A percentile compares a stretch with the other conserved stretches of the same genome.
phyloP scores from a whole-genome alignment of 2,797 vertebrate genomes.

The Spinibarbus caldwelli region DNA sequence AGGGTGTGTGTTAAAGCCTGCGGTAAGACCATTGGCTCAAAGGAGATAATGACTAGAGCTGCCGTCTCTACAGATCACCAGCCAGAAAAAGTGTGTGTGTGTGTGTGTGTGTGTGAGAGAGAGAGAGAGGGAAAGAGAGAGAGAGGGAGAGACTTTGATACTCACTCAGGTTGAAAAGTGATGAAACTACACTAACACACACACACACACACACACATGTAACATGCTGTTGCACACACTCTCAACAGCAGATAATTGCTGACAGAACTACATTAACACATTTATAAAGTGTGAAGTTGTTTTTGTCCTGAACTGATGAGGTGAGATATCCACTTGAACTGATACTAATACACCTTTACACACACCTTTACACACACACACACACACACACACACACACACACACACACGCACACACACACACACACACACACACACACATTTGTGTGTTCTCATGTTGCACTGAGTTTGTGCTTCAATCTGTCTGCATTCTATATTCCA shows the following conservation, averaged over 20 bases:
- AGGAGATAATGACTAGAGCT: constrained; percentile 42
- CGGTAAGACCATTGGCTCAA: constrained; percentile 32
- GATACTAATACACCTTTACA: neutral
- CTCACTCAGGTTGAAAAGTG: constrained; percentile 44
- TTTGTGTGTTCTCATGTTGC: neutral
- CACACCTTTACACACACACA: too few species aligned
- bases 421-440: too few species aligned
- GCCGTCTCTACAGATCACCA: constrained; percentile 15
- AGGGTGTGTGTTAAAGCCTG: constrained; percentile 33
- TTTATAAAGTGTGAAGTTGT: constrained; percentile 28
- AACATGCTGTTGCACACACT: neutral
- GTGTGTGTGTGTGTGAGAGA: constrained; percentile 1
- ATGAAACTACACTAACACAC: constrained; percentile 40
- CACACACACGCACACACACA: too few species aligned
- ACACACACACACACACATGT: neutral
- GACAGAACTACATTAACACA: constrained; percentile 47
- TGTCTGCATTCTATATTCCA: neutral
- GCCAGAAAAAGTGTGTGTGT: neutral
- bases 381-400: too few species aligned
- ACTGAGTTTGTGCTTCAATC: neutral
- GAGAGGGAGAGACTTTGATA: constrained; percentile 40
- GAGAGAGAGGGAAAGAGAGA: neutral
- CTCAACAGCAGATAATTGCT: constrained; percentile 39
- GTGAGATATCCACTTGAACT: neutral
- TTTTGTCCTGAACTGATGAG: neutral